Base-by-base conservation (phyloP, 2,113 vertebrate species). In the Chaenocephalus aceratus region DNA sequence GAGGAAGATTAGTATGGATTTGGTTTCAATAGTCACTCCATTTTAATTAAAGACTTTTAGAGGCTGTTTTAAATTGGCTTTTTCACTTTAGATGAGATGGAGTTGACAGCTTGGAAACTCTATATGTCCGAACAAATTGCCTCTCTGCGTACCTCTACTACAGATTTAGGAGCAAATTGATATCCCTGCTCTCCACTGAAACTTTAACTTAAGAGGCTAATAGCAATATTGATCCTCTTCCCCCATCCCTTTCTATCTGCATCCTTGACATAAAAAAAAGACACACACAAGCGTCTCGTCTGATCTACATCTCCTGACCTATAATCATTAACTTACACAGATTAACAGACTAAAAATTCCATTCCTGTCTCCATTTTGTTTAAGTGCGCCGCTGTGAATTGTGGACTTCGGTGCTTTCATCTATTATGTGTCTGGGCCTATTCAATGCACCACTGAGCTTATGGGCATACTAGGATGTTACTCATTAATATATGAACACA, bases 401-500 rank as follows among this genome's bases (percentile, higher is more conserved):
- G 58, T 78, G 53, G 48, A 78, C 71, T 71, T 72, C 10, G 10
- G 4, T 70, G 64, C 74, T 66, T 83, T 64, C 52, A 59, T 81
- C 60, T n/a, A 36, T 75, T 65, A 56, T 75, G 64, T 36, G 66
- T 46, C 65, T 14, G 10, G 26, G 60, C 26, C 59, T 75, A 63
- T 73, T 77, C 63, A 76, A 26, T 49, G 80, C 82, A 52, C 83
- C 60, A 26, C 65, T 80, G 77, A 83, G 59, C 89, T 69, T 36
- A 59, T 86, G 79, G 69, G 62, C 74, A 83, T 48, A 60, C 5
- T 6, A 3, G 18, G 72, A 82, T 85, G 92, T 93, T 93, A 92
- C 81, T 93, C 78, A 93, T 93, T 93, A 85, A 92, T 90, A 62
- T 63, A 77, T 77, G 60, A 30, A 30, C 30, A 30, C 30, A 30